Percentiles rank a stretch among this genome's conserved stretches.
phyloP scores from a whole-genome alignment of 2,888 invertebrate genomes.

The Himalopsyche tibetana region DNA sequence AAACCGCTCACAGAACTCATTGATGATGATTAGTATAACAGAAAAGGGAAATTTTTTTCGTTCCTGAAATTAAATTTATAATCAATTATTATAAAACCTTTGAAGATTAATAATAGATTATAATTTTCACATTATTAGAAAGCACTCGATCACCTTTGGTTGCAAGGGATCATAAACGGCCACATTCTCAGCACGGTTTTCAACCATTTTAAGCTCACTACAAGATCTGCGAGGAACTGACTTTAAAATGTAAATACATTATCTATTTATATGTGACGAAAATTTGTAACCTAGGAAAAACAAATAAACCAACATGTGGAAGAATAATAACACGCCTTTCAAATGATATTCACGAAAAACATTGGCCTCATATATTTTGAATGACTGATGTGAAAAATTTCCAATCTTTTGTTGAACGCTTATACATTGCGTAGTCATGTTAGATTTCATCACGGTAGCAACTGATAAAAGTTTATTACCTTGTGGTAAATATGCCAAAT shows the following conservation, averaged over 20 bases:
- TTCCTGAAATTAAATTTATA: conserved; percentile 51
- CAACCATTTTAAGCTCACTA: not conserved
- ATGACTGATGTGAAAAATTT: conserved; percentile 39
- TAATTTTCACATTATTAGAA: not conserved
- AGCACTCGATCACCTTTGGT: conserved; percentile 54
- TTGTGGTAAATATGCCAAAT: conserved; percentile 12
- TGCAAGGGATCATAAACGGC: conserved; percentile 52
- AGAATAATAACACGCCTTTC: conserved; percentile 8
- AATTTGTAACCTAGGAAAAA: not conserved
- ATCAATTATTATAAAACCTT: conserved; percentile 2
- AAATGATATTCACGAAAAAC: conserved; percentile 33
- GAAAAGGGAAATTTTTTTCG: conserved; percentile 83
- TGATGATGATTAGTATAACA: conserved; percentile 92
- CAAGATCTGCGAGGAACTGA: not conserved
- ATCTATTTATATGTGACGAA: not conserved
- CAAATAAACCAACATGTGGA: not conserved
- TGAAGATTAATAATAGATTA: not conserved
- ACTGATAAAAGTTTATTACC: not conserved
- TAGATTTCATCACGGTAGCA: not conserved
- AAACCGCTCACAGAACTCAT: conserved; percentile 97
- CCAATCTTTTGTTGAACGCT: conserved; percentile 11
- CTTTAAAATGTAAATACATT: not conserved
- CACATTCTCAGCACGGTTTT: conserved; percentile 24
- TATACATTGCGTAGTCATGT: not conserved
- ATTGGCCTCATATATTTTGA: not conserved